Evolutionary conservation across 2,888 invertebrate species (phyloP).

Genomic region (Caenorhabditis uteleia): DNA sequence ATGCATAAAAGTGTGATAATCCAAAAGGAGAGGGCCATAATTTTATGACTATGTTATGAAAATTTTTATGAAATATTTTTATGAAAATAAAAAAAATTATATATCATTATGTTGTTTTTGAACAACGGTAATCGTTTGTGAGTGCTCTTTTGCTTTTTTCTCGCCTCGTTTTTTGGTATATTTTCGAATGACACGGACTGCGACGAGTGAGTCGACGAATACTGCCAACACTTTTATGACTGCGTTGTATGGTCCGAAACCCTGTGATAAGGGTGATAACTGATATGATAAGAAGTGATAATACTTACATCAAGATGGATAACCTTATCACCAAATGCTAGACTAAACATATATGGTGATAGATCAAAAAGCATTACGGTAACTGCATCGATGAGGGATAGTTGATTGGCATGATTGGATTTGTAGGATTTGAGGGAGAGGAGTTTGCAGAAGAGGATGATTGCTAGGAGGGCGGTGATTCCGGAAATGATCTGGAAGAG

Average conservation of each 20-base stretch:
- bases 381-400: background rate
- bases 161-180: background rate
- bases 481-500: background rate
- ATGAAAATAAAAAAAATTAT: no score
- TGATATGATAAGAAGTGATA: background rate
- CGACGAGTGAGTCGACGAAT: background rate
- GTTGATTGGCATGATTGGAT: background rate
- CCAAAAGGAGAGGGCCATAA: no score
- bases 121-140: no score
- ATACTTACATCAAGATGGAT: constrained; percentile 1
- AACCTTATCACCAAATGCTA: background rate
- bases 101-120: no score
- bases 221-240: background rate
- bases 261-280: background rate
- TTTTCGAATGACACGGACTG: background rate
- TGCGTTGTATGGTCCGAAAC: background rate
- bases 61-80: no score
- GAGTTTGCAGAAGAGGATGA: background rate
- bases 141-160: no score
- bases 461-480: background rate
- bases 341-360: background rate
- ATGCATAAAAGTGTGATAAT: no score
- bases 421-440: background rate
- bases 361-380: background rate
- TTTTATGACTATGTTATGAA: no score